A percentile compares a stretch with the other conserved stretches of the same genome.
These are phyloP conservation scores for Mus caroli DNA, from an alignment of 2,797 vertebrate genomes.

Conservation along the genomic window DNA sequence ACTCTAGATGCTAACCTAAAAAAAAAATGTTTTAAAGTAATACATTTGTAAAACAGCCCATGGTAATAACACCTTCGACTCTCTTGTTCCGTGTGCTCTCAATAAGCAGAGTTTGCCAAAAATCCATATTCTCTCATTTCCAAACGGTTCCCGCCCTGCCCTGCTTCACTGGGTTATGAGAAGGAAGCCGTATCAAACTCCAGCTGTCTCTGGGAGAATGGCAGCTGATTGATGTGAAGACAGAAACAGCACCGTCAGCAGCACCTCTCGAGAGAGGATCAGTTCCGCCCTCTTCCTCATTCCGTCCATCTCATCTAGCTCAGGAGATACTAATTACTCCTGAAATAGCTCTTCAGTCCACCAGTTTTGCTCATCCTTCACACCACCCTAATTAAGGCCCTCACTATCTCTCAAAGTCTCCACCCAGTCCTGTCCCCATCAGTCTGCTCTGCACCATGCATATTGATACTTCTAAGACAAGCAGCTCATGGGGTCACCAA, in stretches of 20 bases:
- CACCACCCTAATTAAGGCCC: background rate
- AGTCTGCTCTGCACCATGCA: background rate
- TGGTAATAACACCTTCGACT: background rate
- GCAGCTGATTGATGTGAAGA: background rate
- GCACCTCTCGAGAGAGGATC: background rate
- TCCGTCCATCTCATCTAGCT: background rate
- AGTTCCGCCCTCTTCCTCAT: background rate
- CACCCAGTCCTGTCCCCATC: background rate
- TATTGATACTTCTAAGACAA: background rate
- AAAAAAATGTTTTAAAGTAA: background rate
- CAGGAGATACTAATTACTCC: background rate
- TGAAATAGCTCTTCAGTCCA: background rate
- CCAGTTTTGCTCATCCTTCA: background rate
- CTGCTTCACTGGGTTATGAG: background rate
- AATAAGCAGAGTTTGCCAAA: background rate
- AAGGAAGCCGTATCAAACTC: background rate
- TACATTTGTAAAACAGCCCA: background rate
- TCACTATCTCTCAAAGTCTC: background rate
- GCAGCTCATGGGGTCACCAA: background rate
- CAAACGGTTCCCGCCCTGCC: background rate
- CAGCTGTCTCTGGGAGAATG: background rate
- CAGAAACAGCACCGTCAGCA: background rate
- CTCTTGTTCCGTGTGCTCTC: background rate
- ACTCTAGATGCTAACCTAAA: background rate
- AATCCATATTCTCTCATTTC: conserved; percentile 44